These are phyloP conservation scores for Aethina tumida DNA, from an alignment of 1,140 invertebrate species.

Conservation along the genomic window DNA sequence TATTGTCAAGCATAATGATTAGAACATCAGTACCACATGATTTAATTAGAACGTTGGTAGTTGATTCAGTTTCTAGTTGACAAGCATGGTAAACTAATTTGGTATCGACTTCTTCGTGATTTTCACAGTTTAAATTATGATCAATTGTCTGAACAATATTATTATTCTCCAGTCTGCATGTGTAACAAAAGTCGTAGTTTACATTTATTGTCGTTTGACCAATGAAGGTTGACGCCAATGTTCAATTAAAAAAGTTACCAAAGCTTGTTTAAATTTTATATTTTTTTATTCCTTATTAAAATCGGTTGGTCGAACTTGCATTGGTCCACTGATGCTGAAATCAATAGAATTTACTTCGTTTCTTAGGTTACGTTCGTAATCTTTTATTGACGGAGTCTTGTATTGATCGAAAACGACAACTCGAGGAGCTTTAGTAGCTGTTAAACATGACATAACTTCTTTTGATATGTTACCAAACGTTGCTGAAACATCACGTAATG, in stretches of 20 bases:
- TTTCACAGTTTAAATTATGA: neutral
- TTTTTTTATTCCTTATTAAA: conserved; percentile 4
- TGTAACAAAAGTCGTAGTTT: conserved; percentile 9
- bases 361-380: conserved; percentile 6
- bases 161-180: conserved; percentile 1
- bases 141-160: neutral
- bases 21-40: conserved; percentile 10
- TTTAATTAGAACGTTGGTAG: conserved; percentile 5
- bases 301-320: conserved; percentile 2
- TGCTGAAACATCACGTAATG: conserved; percentile 5
- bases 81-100: conserved; percentile 9
- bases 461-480: conserved; percentile 8
- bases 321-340: neutral
- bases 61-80: conserved; percentile 5
- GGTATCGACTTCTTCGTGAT: conserved; percentile 10
- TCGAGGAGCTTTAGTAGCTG: conserved; percentile 5
- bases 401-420: conserved; percentile 12
- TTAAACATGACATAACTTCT: conserved; percentile 8
- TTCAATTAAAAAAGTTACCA: conserved; percentile 15
- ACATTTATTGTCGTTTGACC: conserved; percentile 4
- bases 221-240: conserved; percentile 6
- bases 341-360: conserved; percentile 5
- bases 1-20: conserved; percentile 12
- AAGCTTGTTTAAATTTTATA: conserved; percentile 11
- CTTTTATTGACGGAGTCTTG: conserved; percentile 9